Percentiles rank a stretch among this genome's conserved stretches.
Conservation (phyloP, 2,888 invertebrate genomes). For the Caradrina kadenii region DNA sequence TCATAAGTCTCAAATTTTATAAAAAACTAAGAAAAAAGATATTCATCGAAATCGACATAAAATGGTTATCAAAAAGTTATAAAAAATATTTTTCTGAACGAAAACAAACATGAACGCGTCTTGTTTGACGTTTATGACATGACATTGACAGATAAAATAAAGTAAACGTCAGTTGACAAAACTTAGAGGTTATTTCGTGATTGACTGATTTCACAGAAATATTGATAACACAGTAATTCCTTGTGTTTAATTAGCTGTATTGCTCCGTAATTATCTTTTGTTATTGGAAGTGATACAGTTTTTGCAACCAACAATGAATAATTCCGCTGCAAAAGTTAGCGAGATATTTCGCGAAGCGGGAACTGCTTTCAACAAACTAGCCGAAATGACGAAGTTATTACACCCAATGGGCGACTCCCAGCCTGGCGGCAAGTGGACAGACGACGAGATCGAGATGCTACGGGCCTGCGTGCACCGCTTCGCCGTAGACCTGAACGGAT, state of each 20-base stretch:
- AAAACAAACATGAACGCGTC: constrained; percentile 23
- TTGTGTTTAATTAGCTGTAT: not conserved
- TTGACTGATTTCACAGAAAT: constrained; percentile 3
- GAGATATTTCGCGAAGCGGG: constrained; percentile 99
- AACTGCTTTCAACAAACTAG: constrained; percentile 96
- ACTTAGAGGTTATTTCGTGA: constrained; percentile 35
- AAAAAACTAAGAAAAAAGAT: not conserved
- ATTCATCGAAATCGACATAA: not conserved
- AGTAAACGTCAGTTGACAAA: constrained; percentile 26
- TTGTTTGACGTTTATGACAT: constrained; percentile 5
- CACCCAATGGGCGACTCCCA: constrained; percentile 96
- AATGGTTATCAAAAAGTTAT: not conserved
- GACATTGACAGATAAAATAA: constrained; percentile 42
- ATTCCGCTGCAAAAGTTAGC: constrained; percentile 92
- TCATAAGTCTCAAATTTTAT: not conserved
- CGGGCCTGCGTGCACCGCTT: constrained; percentile 52
- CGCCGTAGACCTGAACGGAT: constrained; percentile 48
- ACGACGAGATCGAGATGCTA: constrained; percentile 59
- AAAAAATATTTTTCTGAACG: constrained; percentile 5
- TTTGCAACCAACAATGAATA: constrained; percentile 37
- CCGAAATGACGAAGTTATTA: constrained; percentile 97
- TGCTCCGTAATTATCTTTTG: not conserved
- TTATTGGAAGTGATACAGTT: not conserved
- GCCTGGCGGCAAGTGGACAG: constrained; percentile 84
- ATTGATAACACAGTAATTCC: not conserved